Evolutionary conservation across 2,888 invertebrate species (phyloP), one percentile per base, ranked within the genome.

Genomic region (Ariolimax columbianus): DNA sequence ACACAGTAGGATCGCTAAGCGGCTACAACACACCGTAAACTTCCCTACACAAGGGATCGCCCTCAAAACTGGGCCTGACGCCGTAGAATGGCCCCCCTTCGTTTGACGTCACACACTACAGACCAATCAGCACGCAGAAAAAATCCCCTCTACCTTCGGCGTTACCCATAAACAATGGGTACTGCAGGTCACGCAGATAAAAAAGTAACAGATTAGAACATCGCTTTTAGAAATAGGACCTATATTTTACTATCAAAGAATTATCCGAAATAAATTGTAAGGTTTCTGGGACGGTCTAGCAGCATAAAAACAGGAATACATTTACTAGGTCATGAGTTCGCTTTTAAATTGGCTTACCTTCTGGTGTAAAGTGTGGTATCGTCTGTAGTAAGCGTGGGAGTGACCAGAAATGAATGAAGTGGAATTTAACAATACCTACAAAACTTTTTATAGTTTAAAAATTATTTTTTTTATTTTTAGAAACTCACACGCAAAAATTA

Each of bases 51-150:
- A 78, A 14, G 78, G 78, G 63, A 63, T 78, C 40, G 40, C 40
- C 78, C 78, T 78, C 19, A 63, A 36, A 63, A 63, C 26, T 78
- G 78, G 38, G 78, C 40, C 63, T 14, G 63, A 78, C 78, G 78
- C 78, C 78, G 63, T n/a, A 78, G 30, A 63, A 78, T 78, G 78
- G n/a, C n/a, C 78, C 72, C 81, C 55, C 51, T n/a, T 33, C 17
- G 55, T 36, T 4, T 92, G 93, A 92, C 92, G 93, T 93, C 93
- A 92, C 90, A 80, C 87, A 90, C 86, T 89, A 91, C 91, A 91
- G 91, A 89, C 93, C 92, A 93, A 93, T 93, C 91, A 92, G 89
- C 88, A 89, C 79, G 87, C 84, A 89, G 91, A 88, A 89, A 91
- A 90, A 90, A 92, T 90, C 91, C 91, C 91, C 91, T 91, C 89